Evolutionary conservation across 2,888 invertebrate genomes (phyloP).

Genomic region (Thera britannica): DNA sequence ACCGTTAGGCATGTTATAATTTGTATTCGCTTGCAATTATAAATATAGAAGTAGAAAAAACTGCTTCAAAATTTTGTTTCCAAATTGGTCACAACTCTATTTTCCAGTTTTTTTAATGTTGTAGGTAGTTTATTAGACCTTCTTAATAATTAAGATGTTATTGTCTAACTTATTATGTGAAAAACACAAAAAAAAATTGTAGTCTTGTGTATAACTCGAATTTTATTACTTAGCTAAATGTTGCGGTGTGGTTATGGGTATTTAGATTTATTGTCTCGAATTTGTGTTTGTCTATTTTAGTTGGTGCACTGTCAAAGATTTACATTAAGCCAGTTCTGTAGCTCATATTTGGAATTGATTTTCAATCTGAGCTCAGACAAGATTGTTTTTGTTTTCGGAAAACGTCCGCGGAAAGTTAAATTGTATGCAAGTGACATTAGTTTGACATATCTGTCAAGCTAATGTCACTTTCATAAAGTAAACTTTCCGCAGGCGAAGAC

Average conservation of each 20-base stretch:
- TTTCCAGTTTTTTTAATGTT: constrained; percentile 12
- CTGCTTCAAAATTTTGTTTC: background rate
- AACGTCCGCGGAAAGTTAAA: too few relatives aligned
- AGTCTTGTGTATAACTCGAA: constrained; percentile 40
- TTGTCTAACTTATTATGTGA: constrained; percentile 26
- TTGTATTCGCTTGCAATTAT: background rate
- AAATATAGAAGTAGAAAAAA: background rate
- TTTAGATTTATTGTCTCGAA: constrained; percentile 27
- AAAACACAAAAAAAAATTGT: constrained; percentile 32
- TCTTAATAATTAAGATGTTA: constrained; percentile 10
- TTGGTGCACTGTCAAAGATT: constrained; percentile 21
- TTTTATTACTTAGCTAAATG: constrained; percentile 28
- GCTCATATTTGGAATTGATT: too few relatives aligned
- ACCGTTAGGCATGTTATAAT: background rate
- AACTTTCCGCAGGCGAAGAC: too few relatives aligned
- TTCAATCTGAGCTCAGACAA: too few relatives aligned
- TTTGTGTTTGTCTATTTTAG: constrained; percentile 18
- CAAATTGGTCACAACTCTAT: constrained; percentile 6
- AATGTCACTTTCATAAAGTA: too few relatives aligned
- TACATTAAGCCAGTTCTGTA: background rate
- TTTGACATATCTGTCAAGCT: too few relatives aligned
- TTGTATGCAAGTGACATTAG: too few relatives aligned
- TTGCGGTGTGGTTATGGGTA: constrained; percentile 29
- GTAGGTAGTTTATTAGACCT: constrained; percentile 14
- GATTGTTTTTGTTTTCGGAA: too few relatives aligned